Evolutionary conservation across 2,888 invertebrate species (phyloP), one percentile per base, ranked within the genome.

Genomic region (Cheilosia soror): DNA sequence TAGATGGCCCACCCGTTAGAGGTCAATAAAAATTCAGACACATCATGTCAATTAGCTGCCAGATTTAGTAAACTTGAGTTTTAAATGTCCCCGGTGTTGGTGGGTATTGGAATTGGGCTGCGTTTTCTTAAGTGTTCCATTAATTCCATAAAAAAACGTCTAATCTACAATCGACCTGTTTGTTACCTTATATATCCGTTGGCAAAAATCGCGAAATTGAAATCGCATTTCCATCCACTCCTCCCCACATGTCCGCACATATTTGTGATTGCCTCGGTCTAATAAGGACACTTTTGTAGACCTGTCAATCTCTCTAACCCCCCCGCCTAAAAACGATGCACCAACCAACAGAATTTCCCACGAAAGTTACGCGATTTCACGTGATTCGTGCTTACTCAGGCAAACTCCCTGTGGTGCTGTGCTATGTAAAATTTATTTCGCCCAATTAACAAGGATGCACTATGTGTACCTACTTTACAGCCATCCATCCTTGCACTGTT

Each of bases 401-500:
- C 13, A 20, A 31, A 20, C 20, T 62, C 33, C 27, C 33, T 27
- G n/a, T 9, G 42, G 58, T 71, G 13, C 27, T 47, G 1, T n/a
- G 25, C 29, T 11, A 47, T 68, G 42, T 42, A 33, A 63, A 84
- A 79, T 79, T 62, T 68, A 84, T 79, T 79, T 73, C 83, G 57
- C 37, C 68, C 79, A 73, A 69, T 75, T 80, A 80, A 69, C 69
- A 75, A 65, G 79, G 78, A 72, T 78, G 65, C 49, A 49, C 77
- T 27, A 5, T n/a, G 58, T 37, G 42, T 27, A n/a, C 58, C 7
- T 62, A 27, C 68, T 44, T 42, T 73, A 31, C 63, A 68, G 13
- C 40, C 57, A 69, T 75, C 31, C 62, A 47, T 63, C 55, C 58
- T 44, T 55, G 33, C 31, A 31, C 37, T 65, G 29, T 72, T 60